Base-by-base conservation (phyloP, 2,888 invertebrate species). In the Tetragonula carbonaria region DNA sequence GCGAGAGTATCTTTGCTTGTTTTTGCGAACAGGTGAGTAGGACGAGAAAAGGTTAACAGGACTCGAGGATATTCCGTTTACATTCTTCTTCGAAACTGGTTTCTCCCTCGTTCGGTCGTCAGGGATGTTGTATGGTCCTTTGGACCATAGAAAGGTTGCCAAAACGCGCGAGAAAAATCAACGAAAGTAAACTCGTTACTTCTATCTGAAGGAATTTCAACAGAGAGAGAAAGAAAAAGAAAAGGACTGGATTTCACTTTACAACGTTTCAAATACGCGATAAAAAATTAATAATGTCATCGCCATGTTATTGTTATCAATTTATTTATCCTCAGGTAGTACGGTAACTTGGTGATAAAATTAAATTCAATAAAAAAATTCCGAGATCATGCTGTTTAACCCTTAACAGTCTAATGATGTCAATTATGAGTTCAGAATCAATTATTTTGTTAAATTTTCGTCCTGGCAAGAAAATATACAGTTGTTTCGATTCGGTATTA, bases 1-100 rank as follows among this genome's bases (percentile, higher is more conserved):
- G 59, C 53, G 72, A 59, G 63, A 16, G 63, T 63, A 80, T 79
- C 76, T 81, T 81, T 84, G 86, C 82, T 78, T 78, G 86, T 86
- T 88, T 90, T 86, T 85, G 86, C 89, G 83, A 84, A 85, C 86
- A 80, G 85, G 86, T 74, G 85, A 85, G 83, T 81, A 87, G 91
- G 87, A 90, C 90, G 91, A 91, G 91, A 87, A 93, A 92, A 93
- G 92, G 92, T 92, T 92, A 93, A 93, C 92, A 90, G 93, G 92
- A 92, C 92, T 91, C 90, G 89, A 57, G 83, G 80, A 90, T 92
- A 93, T 93, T 93, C 91, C 93, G 92, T 93, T 93, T 93, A 90
- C 91, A 92, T 92, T 92, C 92, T 92, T 91, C 89, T 84, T 33
- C 80, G 86, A 86, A 90, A 92, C 93, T 91, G 93, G 93, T 93